These are phyloP conservation scores for Porites cylindrica DNA, from an alignment of 92 coral and sea anemone species.

Conservation along the genomic window DNA sequence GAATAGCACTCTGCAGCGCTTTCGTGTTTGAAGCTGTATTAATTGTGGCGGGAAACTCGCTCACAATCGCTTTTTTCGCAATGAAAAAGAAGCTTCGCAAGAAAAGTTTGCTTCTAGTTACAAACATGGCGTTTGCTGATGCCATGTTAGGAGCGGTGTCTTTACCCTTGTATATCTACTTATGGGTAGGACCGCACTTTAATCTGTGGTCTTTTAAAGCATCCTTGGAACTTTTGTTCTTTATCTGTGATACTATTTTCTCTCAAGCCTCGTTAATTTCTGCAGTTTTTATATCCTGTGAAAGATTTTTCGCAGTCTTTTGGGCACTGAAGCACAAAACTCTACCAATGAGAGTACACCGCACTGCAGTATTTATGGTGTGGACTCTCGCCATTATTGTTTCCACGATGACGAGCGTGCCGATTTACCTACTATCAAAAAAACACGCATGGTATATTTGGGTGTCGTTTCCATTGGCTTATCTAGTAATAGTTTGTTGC, in stretches of 20 bases:
- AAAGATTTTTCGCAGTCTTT: not conserved
- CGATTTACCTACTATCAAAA: too few species aligned
- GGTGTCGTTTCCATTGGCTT: too few species aligned
- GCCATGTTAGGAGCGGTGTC: conserved; percentile 2
- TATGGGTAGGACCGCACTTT: not conserved
- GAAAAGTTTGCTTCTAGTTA: conserved; percentile 1
- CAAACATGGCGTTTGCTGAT: conserved; percentile 22
- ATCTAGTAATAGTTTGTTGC: too few species aligned
- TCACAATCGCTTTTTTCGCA: not conserved
- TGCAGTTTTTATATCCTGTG: not conserved
- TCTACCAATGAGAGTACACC: not conserved
- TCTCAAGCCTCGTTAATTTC: not conserved
- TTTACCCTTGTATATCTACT: not conserved
- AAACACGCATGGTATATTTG: too few species aligned
- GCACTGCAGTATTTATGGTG: not conserved
- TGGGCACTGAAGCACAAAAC: conserved; percentile 18
- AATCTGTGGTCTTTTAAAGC: not conserved
- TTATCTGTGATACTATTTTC: not conserved
- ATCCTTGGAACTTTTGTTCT: not conserved
- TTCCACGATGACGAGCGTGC: not conserved
- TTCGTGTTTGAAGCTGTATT: not conserved
- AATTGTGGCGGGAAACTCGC: conserved; percentile 10
- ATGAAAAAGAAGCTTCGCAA: not conserved
- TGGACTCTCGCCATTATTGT: not conserved
- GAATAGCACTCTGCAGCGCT: not conserved